Evolutionary conservation across 2,113 vertebrate genomes (phyloP).

Genomic region (Lepus americanus): DNA sequence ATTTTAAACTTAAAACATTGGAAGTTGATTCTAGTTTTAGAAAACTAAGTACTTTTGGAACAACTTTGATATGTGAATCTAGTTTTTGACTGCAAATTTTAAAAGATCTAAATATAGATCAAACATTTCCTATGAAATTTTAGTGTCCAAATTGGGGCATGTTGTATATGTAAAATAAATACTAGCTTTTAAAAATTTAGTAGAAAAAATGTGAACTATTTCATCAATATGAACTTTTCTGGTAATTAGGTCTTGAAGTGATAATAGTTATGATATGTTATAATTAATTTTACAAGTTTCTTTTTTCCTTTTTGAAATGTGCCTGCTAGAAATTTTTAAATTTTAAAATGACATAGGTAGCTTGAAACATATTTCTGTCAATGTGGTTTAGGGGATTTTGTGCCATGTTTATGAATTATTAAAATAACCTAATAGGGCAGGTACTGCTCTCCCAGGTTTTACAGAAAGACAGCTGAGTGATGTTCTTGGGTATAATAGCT

Average conservation of each 20-base stretch:
- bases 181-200: conserved; percentile 53
- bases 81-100: conserved; percentile 56
- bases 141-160: conserved; percentile 25
- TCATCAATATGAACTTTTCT: conserved; percentile 41
- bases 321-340: conserved; percentile 49
- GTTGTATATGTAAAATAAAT: not conserved
- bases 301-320: conserved; percentile 28
- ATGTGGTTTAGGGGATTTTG: not conserved
- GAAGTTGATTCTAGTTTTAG: conserved; percentile 21
- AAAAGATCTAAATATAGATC: conserved; percentile 48
- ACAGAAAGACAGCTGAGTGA: not conserved
- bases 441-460: not conserved
- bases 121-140: conserved; percentile 51
- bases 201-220: conserved; percentile 45
- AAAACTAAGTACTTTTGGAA: conserved; percentile 52
- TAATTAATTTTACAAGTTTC: conserved; percentile 44
- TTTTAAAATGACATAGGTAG: not conserved
- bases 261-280: conserved; percentile 51
- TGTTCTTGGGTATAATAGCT: too few relatives aligned
- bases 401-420: not conserved
- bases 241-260: conserved; percentile 48
- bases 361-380: not conserved
- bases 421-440: not conserved
- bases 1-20: conserved; percentile 36
- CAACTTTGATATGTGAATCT: not conserved